Evolutionary conservation across 2,113 vertebrate species (phyloP).

Genomic region (Rhombomys opimus): DNA sequence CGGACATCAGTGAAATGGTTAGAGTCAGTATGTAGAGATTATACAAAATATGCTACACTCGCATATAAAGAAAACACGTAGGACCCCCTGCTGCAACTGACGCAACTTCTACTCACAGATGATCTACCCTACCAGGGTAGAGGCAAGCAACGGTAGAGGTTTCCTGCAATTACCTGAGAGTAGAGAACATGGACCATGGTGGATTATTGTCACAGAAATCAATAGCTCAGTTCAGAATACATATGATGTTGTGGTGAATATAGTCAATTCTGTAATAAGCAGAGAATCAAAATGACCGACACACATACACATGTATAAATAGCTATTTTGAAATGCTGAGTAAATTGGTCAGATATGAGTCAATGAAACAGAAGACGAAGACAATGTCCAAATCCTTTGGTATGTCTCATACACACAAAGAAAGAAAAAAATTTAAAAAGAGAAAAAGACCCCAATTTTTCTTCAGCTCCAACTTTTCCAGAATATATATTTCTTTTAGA

Average conservation of each 20-base stretch:
- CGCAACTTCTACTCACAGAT: no score
- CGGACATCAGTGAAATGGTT: slow-evolving; percentile 11
- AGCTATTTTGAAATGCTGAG: neutral
- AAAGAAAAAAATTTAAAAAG: neutral
- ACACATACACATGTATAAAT: neutral
- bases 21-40: neutral
- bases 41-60: neutral
- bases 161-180: neutral
- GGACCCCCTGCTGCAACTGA: neutral
- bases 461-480: neutral
- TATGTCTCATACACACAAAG: neutral
- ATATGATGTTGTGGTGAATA: neutral
- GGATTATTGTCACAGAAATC: neutral
- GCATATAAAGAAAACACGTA: neutral
- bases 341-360: slow-evolving; percentile 25
- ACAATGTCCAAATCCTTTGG: neutral
- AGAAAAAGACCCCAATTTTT: neutral
- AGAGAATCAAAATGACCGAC: neutral
- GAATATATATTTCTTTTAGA: neutral
- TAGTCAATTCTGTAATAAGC: neutral
- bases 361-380: neutral
- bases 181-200: neutral
- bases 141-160: neutral
- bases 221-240: neutral
- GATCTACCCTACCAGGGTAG: neutral